Evolutionary conservation across 2,797 vertebrate genomes (phyloP), one percentile per base, ranked within the genome.

Genomic region (Monodelphis domestica): DNA sequence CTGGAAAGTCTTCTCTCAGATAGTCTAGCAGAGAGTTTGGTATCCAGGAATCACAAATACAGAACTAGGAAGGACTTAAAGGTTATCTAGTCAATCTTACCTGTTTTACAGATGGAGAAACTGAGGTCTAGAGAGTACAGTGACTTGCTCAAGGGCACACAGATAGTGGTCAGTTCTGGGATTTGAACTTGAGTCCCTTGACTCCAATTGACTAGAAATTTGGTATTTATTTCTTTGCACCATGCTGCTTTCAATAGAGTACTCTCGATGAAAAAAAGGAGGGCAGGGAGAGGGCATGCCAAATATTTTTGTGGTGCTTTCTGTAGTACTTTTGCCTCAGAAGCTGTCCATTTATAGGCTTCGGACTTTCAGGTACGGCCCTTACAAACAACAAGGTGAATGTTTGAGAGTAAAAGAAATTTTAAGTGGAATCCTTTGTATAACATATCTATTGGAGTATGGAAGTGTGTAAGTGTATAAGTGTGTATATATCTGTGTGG

Each of bases 381-480:
- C 0, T 45, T 3, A 30, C 26, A 53, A 57, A 70, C 15, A 28
- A 1, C 0, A 1, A 88, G 0, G 1, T n/a, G 7, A 84, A 3
- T 26, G 9, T 56, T 53, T 78, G 84, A 17, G 1, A 84, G 88
- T 78, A 21, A 53, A 24, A 54, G 21, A 54, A 54, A 53, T 26
- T 26, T 5, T 24, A 5, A 5, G 12, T 11, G 14, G 11, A 21
- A 21, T 30, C 28, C 3, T 53, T 70, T 54, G 45, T 29, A 0
- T 53, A 33, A 94, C 1, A 12, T 28, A 33, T 90, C 28, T 26
- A 0, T 0, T 4, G 15, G 55, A 45, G 12, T 28, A 5, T 4
- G 17, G 0, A 12, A 4, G 4, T 5, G 1, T 14, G 52, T 11
- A 38, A 78, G 87, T 17, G 12, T 12, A 24, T 54, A 12, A 50